These are phyloP conservation scores for Myiothlypis chrysogaster DNA, from an alignment of 2,797 vertebrate species.

Conservation along the genomic window DNA sequence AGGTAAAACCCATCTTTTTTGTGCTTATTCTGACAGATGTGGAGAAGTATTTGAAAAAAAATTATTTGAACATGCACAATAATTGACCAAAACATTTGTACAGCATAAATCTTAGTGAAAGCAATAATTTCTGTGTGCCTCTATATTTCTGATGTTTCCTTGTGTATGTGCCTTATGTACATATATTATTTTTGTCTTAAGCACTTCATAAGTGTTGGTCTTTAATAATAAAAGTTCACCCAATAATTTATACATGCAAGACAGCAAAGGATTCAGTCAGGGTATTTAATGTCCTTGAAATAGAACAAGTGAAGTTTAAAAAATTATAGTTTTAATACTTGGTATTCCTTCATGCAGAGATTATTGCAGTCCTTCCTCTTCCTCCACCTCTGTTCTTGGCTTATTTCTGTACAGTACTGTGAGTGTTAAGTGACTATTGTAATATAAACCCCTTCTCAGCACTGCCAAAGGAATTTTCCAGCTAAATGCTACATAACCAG, in stretches of 20 bases:
- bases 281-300: not conserved
- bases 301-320: not conserved
- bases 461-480: not conserved
- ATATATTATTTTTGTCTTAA: not conserved
- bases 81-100: not conserved
- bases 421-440: not conserved
- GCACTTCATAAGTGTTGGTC: not conserved
- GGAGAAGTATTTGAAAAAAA: not conserved
- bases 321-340: not conserved
- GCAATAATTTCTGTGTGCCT: not conserved
- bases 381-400: not conserved
- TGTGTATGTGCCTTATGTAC: not conserved
- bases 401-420: not conserved
- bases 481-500: not conserved
- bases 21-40: not conserved
- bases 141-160: not conserved
- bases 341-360: not conserved
- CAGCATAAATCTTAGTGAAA: not conserved
- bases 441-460: not conserved
- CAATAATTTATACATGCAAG: not conserved
- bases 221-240: not conserved
- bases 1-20: not conserved
- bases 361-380: not conserved
- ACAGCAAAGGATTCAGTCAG: not conserved
- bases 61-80: not conserved